Evolutionary conservation across 2,888 invertebrate genomes (phyloP).

Genomic region (Drosophila multiciliata): DNA sequence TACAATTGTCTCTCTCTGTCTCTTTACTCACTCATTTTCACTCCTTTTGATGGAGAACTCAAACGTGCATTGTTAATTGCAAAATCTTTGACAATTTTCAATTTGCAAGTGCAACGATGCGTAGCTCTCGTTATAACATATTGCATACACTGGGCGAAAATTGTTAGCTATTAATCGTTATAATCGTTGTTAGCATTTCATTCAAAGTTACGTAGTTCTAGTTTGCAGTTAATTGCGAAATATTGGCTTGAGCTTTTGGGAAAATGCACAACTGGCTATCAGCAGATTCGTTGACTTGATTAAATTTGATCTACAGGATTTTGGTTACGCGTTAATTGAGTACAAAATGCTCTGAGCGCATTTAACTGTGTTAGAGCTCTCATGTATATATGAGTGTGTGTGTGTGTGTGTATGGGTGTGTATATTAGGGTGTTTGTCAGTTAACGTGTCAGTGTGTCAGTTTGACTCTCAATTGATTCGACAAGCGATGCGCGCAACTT

Average conservation of each 20-base stretch:
- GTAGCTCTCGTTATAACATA: conserved; percentile 31
- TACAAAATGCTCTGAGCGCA: conserved; percentile 26
- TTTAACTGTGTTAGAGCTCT: conserved; percentile 2
- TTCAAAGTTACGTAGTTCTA: not conserved
- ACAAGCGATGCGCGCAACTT: conserved; percentile 33
- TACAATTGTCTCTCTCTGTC: not conserved
- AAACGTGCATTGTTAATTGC: conserved; percentile 40
- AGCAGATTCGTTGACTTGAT: not conserved
- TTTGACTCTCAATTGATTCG: conserved; percentile 73
- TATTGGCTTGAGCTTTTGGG: not conserved
- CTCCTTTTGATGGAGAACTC: conserved; percentile 18
- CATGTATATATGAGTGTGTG: not conserved
- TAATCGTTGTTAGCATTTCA: not conserved
- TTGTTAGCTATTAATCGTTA: too few species aligned
- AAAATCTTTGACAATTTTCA: conserved; percentile 60
- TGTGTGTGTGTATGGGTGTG: conserved; percentile 2
- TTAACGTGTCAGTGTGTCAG: conserved; percentile 76
- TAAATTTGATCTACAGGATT: not conserved
- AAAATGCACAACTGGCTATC: not conserved
- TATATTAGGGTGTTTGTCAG: conserved; percentile 42
- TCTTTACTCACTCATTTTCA: not conserved
- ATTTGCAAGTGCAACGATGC: conserved; percentile 59
- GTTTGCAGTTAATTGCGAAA: not conserved
- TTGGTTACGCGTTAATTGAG: not conserved
- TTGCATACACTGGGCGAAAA: conserved; percentile 39